A percentile compares a stretch with the other conserved stretches of the same genome.
Evolutionary conservation across 2,797 vertebrate species (phyloP).

Genomic region (Buceros bicornis): DNA sequence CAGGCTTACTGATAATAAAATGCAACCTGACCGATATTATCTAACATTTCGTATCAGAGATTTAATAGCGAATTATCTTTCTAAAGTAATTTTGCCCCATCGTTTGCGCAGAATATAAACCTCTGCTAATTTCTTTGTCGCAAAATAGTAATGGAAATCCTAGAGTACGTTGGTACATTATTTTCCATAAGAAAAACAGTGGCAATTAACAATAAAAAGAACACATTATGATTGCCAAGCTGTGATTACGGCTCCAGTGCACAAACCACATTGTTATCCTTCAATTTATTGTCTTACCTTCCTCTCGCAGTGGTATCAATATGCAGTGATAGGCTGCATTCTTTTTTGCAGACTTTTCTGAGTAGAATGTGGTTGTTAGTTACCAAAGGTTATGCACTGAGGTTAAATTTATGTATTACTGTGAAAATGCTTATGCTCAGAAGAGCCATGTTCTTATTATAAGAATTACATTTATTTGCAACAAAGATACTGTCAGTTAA

Average conservation of each 20-base stretch:
- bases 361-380: background rate
- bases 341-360: background rate
- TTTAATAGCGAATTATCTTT: background rate
- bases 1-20: background rate
- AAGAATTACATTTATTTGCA: background rate
- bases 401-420: background rate
- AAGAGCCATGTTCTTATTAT: background rate
- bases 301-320: background rate
- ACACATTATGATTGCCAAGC: conserved; percentile 22
- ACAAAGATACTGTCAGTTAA: background rate
- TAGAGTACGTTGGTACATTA: background rate
- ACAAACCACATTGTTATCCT: background rate
- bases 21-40: background rate
- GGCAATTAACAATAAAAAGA: conserved; percentile 29
- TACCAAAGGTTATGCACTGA: background rate
- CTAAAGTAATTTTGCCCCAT: background rate
- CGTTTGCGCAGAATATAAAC: background rate
- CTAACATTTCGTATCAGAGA: background rate
- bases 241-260: background rate
- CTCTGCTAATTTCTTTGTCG: conserved; percentile 7
- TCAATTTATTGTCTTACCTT: conserved; percentile 20
- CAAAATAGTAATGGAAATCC: background rate
- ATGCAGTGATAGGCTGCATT: background rate
- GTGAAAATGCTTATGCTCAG: background rate
- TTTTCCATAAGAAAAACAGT: conserved; percentile 14